Evolutionary conservation across 2,888 invertebrate genomes (phyloP), one percentile per base, ranked within the genome.

Genomic region (Mesoligia furuncula): DNA sequence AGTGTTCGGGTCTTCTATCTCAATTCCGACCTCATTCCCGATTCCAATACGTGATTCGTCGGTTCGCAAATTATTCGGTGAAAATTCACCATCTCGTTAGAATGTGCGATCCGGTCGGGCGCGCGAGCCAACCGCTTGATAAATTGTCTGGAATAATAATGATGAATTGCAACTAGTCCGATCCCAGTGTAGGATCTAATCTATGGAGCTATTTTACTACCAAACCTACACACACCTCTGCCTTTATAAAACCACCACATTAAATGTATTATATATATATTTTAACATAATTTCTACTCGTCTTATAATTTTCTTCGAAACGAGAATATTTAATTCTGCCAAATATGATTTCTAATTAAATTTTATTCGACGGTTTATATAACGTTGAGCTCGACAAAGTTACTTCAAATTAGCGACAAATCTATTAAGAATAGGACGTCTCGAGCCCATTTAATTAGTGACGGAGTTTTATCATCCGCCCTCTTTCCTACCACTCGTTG

Each of bases 121-220:
- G 94, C 93, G 92, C 95, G 95, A 95, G 95, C 96, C 95, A 96
- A 96, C 96, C 96, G 96, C 96, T 96, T 96, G 96, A 96, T 96
- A 96, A 96, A 96, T 96, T 96, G 96, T 96, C 96, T 95, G 96
- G 96, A 96, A 96, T 96, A 96, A 96, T 96, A 96, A 96, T 96
- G 96, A 96, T 96, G 96, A 96, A 96, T 96, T 96, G 96, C 96
- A 96, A 95, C 96, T 96, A 95, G 93, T 91, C 91, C 92, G 93
- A 92, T 93, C 92, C 93, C 91, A 91, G 93, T 95, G 94, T 94
- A 93, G 91, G 92, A 94, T 93, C 94, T 94, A 95, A 95, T 95
- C 94, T 95, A 93, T 93, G 92, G 91, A 92, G 89, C 91, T 91
- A 91, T 93, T 94, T 92, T 90, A 91, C 90, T 85, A 83, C 88